Evolutionary conservation across 2,888 invertebrate genomes (phyloP), one percentile per base, ranked within the genome.

Genomic region (Myathropa florea): DNA sequence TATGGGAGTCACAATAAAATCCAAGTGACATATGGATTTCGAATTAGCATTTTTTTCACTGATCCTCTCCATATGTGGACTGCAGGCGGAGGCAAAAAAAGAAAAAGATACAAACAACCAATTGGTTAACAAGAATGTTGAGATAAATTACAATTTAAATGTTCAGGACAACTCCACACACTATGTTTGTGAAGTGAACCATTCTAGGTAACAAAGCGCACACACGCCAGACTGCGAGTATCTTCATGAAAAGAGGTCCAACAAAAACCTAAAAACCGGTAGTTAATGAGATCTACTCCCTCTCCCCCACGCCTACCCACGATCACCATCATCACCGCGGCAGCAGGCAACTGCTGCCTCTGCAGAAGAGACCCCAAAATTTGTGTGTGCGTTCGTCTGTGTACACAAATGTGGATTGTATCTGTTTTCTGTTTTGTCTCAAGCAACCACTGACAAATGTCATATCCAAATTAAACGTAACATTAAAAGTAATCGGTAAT

Each of bases 61-160:
- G 72, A 53, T n/a, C n/a, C n/a, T n/a, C n/a, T n/a, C n/a, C n/a
- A n/a, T n/a, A n/a, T 10, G 53, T 10, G n/a, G 57, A n/a, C 24
- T 12, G 26, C 28, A 33, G 55, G 39, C 18, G 61, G 23, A 30
- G 28, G 26, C n/a, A 21, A 77, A 61, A 30, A 39, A 60, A 71
- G 60, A 55, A 59, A 79, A 82, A 73, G 36, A 78, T 75, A 83
- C 78, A 75, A 83, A 83, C 76, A 83, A 83, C 79, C 87, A 83
- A 87, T 87, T 87, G 87, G 87, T 87, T 87, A 87, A 87, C 83
- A 83, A 87, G 87, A 87, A 87, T 75, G 83, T 71, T 73, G 71
- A 86, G 83, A 86, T 86, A 86, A 86, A 86, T 86, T 83, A 86
- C 86, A 86, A 86, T 83, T 86, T 86, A 86, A 86, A 86, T 83